Evolutionary conservation across 1,140 invertebrate genomes (phyloP), one percentile per base, ranked within the genome.

Genomic region (Aphaenogaster rudis): DNA sequence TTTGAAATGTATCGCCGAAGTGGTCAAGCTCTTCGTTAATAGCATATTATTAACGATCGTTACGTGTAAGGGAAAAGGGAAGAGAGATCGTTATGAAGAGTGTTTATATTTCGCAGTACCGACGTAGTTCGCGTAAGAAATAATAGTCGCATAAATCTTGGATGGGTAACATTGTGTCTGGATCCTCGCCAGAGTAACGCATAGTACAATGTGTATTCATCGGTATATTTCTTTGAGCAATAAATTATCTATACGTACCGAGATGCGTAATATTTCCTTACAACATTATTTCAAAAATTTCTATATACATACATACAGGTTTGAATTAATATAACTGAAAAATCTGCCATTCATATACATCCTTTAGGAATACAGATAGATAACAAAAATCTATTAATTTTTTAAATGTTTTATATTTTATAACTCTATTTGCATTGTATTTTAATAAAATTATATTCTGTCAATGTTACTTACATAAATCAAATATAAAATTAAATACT

Each of bases 111-210:
- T 88, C 63, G 64, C 39, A 39, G 45, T 69, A 80, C 69, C 79
- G 64, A 57, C 74, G 74, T 74, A 88, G 85, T 59, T 45, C 81
- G 86, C 54, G 63, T 21, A 86, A 85, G 91, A 91, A 93, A 92
- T 93, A 93, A 94, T 92, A 88, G 91, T 87, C 74, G 87, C 86
- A 92, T 93, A 93, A 93, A 93, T 94, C 90, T 88, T 57, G 82
- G 74, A 86, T 71, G 81, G 76, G 88, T 81, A 89, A 88, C 88
- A 88, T 93, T 92, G 86, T 7, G 42, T 87, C 89, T 93, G 92
- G 92, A 93, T 90, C 48, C 64, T 72, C 86, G 93, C 93, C 91
- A 93, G 90, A 90, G 90, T 88, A 82, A 86, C 81, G 69, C 69
- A 77, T 36, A 36, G 84, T 81, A 86, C 63, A 78, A 61, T 69